Percentiles rank a stretch among this genome's conserved stretches.
phyloP scores from a whole-genome alignment of 1,140 invertebrate species.

The Scaptomyza pallida region DNA sequence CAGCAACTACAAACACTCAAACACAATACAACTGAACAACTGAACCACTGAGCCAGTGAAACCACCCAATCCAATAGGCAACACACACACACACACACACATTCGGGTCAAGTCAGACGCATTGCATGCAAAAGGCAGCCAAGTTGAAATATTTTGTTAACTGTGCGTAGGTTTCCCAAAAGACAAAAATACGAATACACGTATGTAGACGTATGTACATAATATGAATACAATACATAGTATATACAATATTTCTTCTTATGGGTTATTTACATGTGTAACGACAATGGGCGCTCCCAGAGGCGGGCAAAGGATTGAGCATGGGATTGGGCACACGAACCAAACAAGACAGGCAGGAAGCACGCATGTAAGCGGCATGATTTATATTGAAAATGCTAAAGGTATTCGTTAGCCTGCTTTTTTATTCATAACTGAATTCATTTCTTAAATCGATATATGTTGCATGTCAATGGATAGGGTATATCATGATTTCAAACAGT shows the following conservation, averaged over 20 bases:
- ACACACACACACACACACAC: background rate
- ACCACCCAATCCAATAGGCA: slow-evolving; percentile 1
- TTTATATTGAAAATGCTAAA: slow-evolving; percentile 73
- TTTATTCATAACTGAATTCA: slow-evolving; percentile 30
- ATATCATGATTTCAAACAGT: background rate
- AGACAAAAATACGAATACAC: too few species aligned
- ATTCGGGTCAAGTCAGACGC: slow-evolving; percentile 16
- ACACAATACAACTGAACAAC: background rate
- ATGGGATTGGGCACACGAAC: slow-evolving; percentile 35
- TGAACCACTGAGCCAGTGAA: background rate
- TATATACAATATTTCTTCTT: slow-evolving; percentile 26
- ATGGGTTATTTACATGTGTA: slow-evolving; percentile 62
- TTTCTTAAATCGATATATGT: slow-evolving; percentile 53
- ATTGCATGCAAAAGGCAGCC: slow-evolving; percentile 38
- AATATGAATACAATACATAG: background rate
- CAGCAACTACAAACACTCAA: slow-evolving; percentile 45
- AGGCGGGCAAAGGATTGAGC: slow-evolving; percentile 9
- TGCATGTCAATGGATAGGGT: slow-evolving; percentile 7
- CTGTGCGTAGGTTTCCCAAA: slow-evolving; percentile 50
- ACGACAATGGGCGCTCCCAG: slow-evolving; percentile 25
- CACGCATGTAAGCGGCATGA: slow-evolving; percentile 65
- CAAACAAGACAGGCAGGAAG: slow-evolving; percentile 55
- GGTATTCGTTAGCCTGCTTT: slow-evolving; percentile 41
- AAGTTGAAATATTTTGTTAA: slow-evolving; percentile 57
- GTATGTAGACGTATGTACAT: slow-evolving; percentile 18